A percentile compares a stretch with the other conserved stretches of the same genome.
Evolutionary conservation across 2,113 vertebrate species (phyloP).

Genomic region (Misgurnus anguillicaudatus): DNA sequence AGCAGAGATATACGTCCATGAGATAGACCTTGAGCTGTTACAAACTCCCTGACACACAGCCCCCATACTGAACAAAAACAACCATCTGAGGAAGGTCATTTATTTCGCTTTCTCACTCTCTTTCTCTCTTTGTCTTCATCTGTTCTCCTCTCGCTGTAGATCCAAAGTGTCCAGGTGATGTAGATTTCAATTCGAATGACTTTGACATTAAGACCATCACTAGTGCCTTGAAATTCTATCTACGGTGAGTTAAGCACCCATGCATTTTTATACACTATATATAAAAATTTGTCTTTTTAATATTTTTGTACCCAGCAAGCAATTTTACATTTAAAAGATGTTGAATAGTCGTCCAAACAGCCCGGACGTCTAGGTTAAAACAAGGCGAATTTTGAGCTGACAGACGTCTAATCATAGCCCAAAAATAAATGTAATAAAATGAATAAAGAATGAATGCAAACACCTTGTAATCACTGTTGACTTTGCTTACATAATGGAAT

Average conservation of each 20-base stretch:
- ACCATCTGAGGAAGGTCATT: constrained; percentile 24
- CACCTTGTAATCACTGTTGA: too few relatives aligned
- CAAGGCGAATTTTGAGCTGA: too few relatives aligned
- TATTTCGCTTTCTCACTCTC: constrained; percentile 8
- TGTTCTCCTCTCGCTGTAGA: constrained; percentile 69
- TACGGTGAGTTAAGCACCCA: constrained; percentile 77
- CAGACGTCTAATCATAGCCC: too few relatives aligned
- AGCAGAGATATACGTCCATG: constrained; percentile 38
- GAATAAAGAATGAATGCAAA: too few relatives aligned
- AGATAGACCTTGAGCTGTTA: constrained; percentile 40
- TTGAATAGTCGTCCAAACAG: too few relatives aligned
- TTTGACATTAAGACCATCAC: constrained; percentile 96
- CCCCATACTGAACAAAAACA: constrained; percentile 23
- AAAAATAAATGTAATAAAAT: too few relatives aligned
- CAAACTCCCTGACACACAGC: constrained; percentile 36
- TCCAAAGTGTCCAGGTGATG: constrained; percentile 84
- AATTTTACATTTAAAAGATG: too few relatives aligned
- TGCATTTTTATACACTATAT: neutral
- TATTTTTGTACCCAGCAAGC: too few relatives aligned
- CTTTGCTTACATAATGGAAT: too few relatives aligned
- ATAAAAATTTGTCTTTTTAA: too few relatives aligned
- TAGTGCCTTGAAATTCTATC: constrained; percentile 96
- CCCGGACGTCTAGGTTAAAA: too few relatives aligned
- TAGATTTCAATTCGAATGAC: constrained; percentile 85
- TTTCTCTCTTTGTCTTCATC: constrained; percentile 8